phyloP scores from a whole-genome alignment of 2,797 vertebrate genomes.

The Avahi laniger region DNA sequence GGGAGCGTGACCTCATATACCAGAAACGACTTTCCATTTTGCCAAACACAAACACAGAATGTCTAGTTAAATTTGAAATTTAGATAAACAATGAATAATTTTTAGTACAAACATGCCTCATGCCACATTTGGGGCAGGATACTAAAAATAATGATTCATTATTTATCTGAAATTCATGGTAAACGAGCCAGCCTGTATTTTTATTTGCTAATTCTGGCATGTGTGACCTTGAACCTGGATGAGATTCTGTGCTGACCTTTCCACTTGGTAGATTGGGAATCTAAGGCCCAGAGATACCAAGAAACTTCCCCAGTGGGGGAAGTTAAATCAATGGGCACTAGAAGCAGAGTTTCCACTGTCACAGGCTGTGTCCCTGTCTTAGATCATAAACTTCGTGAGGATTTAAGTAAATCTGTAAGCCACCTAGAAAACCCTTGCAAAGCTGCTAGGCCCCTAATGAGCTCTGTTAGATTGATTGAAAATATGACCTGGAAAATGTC shows the following conservation, averaged over 20 bases:
- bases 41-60: constrained; percentile 9
- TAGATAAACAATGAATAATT: neutral
- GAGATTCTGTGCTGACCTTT: constrained; percentile 33
- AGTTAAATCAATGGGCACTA: constrained; percentile 1
- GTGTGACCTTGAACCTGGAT: neutral
- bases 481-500: constrained; percentile 72
- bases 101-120: neutral
- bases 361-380: neutral
- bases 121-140: neutral
- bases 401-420: constrained; percentile 46
- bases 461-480: constrained; percentile 66
- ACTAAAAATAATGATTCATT: neutral
- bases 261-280: neutral
- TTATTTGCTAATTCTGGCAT: neutral
- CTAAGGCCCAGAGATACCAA: neutral
- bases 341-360: neutral
- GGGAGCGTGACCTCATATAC: neutral
- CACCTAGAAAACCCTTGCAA: constrained; percentile 46
- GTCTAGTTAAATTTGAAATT: neutral
- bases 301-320: neutral
- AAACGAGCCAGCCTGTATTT: neutral
- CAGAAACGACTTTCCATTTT: constrained; percentile 9
- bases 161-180: constrained; percentile 31
- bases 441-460: constrained; percentile 46
- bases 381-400: constrained; percentile 49